Evolutionary conservation across 2,888 invertebrate species (phyloP), one percentile per base, ranked within the genome.

Genomic region (Poecilus cupreus): DNA sequence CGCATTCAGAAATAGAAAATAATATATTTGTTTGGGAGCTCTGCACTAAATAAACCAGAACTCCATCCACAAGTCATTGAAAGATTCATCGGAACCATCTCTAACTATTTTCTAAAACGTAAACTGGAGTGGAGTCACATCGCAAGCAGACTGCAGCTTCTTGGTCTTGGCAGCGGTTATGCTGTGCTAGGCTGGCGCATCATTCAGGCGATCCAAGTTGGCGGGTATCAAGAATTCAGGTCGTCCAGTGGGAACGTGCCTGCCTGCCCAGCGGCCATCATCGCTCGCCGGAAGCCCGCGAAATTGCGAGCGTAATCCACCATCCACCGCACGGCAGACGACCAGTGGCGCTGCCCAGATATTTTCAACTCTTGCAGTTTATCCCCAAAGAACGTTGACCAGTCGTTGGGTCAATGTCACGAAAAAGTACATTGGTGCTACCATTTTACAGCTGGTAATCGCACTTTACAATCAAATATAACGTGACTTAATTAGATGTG

Each of bases 271-370:
- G 76, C 51, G 51, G 32, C 51, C 54, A 57, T 37, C 54, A 51
- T 32, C 43, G 60, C 11, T 22, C 24, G 54, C 77, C 77, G 77
- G 77, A 77, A 60, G 76, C 57, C 60, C 60, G 43, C 54, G 60
- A 60, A 77, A 77, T 77, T 77, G 77, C 77, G 26, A 57, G 24
- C 57, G 60, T 77, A 77, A 77, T 77, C 77, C 77, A 57, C 77
- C 60, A 32, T 22, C n/a, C 8, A 16, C 13, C 46, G 32, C 43
- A 43, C 72, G 4, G 11, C 46, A 24, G 8, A 46, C 6, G 2
- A 43, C 26, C 60, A 60, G 60, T 26, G 26, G 24, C 26, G 60
- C 22, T 20, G 26, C 60, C 4, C 1, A 24, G 1, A 43, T 43
- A 2, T 43, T n/a, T 43, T 32, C n/a, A n/a, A n/a, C n/a, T n/a